These are phyloP conservation scores for Ditula angustiorana DNA, from an alignment of 2,888 invertebrate species.

Conservation along the genomic window DNA sequence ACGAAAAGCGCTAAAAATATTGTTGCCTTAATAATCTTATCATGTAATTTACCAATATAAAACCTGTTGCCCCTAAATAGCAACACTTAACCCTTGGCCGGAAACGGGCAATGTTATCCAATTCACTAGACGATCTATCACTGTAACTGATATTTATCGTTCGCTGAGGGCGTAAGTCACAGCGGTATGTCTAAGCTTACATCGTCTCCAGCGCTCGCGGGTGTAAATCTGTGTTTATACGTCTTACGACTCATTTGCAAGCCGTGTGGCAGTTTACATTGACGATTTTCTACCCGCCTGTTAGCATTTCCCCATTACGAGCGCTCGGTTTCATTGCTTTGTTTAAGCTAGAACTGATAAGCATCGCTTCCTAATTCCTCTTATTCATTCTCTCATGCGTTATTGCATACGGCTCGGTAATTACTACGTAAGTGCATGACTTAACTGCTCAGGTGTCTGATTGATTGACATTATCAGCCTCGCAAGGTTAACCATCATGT, in stretches of 20 bases:
- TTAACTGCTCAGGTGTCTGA: constrained; percentile 30
- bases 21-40: too few relatives aligned
- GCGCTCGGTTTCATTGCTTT: constrained; percentile 21
- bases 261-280: constrained; percentile 12
- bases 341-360: constrained; percentile 12
- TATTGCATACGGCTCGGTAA: constrained; percentile 13
- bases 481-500: constrained; percentile 33
- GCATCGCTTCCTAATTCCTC: constrained; percentile 28
- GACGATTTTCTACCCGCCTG: constrained; percentile 9
- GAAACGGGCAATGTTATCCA: constrained; percentile 60
- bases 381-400: constrained; percentile 26
- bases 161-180: constrained; percentile 43
- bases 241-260: constrained; percentile 18
- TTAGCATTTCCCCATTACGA: constrained; percentile 9
- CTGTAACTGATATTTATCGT: constrained; percentile 66
- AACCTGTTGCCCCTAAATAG: constrained; percentile 10
- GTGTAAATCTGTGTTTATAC: constrained; percentile 20
- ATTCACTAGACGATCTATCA: constrained; percentile 59
- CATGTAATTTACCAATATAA: not conserved
- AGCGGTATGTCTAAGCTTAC: constrained; percentile 20
- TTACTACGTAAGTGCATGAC: constrained; percentile 30
- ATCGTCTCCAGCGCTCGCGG: constrained; percentile 15
- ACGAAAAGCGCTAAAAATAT: too few relatives aligned
- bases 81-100: constrained; percentile 44
- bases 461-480: constrained; percentile 37